Conservation (phyloP, 2,797 vertebrate genomes). For the Acipenser transmontanus region DNA sequence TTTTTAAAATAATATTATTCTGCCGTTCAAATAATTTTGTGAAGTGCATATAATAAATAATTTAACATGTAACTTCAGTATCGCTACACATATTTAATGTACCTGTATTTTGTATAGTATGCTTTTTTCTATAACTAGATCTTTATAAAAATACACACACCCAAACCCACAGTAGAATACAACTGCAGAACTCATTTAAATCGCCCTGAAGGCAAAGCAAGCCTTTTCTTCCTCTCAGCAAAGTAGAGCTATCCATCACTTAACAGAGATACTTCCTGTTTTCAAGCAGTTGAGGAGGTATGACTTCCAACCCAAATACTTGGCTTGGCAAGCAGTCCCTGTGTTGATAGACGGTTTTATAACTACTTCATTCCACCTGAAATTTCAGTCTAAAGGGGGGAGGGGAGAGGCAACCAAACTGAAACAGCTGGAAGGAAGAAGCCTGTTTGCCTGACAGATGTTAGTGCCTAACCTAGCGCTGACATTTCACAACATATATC, state of each 20-base stretch:
- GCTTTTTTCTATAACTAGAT: background rate
- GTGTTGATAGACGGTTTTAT: slow-evolving; percentile 70
- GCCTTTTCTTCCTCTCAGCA: slow-evolving; percentile 57
- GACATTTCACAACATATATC: slow-evolving; percentile 17
- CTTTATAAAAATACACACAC: too few relatives aligned
- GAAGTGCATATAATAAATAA: too few relatives aligned
- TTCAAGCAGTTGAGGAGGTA: slow-evolving; percentile 73
- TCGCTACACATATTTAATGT: slow-evolving; percentile 3
- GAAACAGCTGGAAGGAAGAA: slow-evolving; percentile 45
- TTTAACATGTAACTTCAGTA: too few relatives aligned
- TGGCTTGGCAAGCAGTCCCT: slow-evolving; percentile 66
- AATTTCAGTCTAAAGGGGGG: slow-evolving; percentile 48
- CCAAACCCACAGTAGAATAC: too few relatives aligned
- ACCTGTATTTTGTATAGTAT: background rate
- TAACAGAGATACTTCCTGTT: slow-evolving; percentile 87
- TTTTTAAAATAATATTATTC: too few relatives aligned
- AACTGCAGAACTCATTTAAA: slow-evolving; percentile 60
- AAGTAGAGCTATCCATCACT: slow-evolving; percentile 76
- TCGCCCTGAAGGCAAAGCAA: slow-evolving; percentile 54
- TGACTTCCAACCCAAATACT: slow-evolving; percentile 75
- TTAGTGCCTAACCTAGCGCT: slow-evolving; percentile 41
- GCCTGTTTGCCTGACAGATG: slow-evolving; percentile 44
- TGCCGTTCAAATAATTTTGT: too few relatives aligned
- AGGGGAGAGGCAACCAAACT: slow-evolving; percentile 19
- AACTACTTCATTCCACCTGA: slow-evolving; percentile 69